Evolutionary conservation across 2,113 vertebrate species (phyloP).

Genomic region (Dicentrarchus labrax): DNA sequence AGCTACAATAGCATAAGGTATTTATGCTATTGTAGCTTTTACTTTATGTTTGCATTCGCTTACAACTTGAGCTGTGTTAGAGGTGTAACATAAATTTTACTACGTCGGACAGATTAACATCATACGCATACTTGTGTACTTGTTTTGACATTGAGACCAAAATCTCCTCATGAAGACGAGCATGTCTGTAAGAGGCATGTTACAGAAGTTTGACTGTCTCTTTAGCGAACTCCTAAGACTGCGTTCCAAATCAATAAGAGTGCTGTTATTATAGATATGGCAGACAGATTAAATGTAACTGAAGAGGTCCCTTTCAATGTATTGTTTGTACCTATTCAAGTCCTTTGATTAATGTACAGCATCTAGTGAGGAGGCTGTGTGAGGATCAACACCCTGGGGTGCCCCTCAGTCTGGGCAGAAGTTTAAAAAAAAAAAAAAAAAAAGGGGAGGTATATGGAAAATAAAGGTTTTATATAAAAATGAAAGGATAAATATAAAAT

Average conservation of each 20-base stretch:
- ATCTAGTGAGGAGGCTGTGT: slow-evolving; percentile 6
- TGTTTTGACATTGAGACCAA: background rate
- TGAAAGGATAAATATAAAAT: slow-evolving; percentile 72
- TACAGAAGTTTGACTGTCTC: background rate
- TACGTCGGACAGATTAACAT: background rate
- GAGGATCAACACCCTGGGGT: slow-evolving; percentile 1
- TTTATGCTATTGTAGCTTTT: background rate
- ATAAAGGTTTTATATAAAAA: slow-evolving; percentile 54
- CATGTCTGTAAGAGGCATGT: background rate
- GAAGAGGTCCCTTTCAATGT: background rate
- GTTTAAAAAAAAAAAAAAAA: background rate
- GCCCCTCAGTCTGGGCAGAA: slow-evolving; percentile 21
- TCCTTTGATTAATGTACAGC: slow-evolving; percentile 12
- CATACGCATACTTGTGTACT: background rate
- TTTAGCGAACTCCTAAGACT: background rate
- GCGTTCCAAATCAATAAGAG: background rate
- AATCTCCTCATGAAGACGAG: background rate
- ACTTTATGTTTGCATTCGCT: background rate
- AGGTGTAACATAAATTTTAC: no score
- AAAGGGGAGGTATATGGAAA: slow-evolving; percentile 28
- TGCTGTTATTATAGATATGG: background rate
- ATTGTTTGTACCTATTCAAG: slow-evolving; percentile 4
- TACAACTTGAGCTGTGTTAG: no score
- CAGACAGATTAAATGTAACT: background rate
- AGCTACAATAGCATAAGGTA: no score